phyloP scores from a whole-genome alignment of 1,140 invertebrate genomes.

The Drosophila lacteicornis region DNA sequence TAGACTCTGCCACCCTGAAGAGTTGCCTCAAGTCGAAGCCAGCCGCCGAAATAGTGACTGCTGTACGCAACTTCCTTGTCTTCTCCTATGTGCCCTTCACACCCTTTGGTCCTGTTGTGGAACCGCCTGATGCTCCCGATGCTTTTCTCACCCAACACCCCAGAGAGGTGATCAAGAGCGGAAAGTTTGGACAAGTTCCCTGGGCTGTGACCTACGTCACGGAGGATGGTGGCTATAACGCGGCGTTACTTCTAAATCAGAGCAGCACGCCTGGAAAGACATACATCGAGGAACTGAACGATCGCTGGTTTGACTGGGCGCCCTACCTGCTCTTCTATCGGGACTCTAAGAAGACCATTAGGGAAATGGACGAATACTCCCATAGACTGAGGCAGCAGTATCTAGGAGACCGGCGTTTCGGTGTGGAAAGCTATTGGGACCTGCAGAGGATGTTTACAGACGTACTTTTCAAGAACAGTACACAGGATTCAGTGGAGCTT shows the following conservation, averaged over 20 bases:
- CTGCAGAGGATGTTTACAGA: conserved; percentile 62
- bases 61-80: conserved; percentile 58
- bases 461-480: conserved; percentile 61
- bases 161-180: conserved; percentile 85
- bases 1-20: conserved; percentile 84
- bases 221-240: conserved; percentile 86
- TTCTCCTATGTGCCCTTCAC: conserved; percentile 87
- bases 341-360: conserved; percentile 32
- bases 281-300: conserved; percentile 44
- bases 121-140: conserved; percentile 61
- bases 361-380: conserved; percentile 52
- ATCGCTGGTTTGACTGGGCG: conserved; percentile 58
- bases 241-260: conserved; percentile 65
- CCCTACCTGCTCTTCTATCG: conserved; percentile 60
- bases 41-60: conserved; percentile 67
- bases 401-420: conserved; percentile 48
- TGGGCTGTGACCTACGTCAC: conserved; percentile 86
- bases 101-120: conserved; percentile 87
- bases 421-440: conserved; percentile 44
- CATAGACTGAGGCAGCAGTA: conserved; percentile 40
- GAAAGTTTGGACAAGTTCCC: conserved; percentile 85
- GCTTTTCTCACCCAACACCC: conserved; percentile 86
- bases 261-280: conserved; percentile 3
- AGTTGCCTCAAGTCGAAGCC: conserved; percentile 86
- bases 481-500: conserved; percentile 41